Base-by-base conservation (phyloP, 1,140 invertebrate genomes). In the Drosophila albomicans region DNA sequence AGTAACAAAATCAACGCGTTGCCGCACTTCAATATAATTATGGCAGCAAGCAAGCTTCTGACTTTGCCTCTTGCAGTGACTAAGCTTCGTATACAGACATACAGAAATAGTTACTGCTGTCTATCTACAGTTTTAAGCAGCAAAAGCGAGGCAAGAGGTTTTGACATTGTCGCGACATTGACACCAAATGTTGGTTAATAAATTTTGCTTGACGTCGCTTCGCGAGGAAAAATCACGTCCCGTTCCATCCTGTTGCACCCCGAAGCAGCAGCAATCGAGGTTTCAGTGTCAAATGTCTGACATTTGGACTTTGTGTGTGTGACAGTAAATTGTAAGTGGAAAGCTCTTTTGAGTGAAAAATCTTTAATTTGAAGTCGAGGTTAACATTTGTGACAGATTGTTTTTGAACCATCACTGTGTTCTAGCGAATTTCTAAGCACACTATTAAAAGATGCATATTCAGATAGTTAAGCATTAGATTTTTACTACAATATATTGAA, bases 11-110 rank as follows among this genome's bases (percentile, higher is more conserved):
- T 75, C 65, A 84, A 78, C 68, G 80, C 70, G 54, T 46, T 74
- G 84, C 85, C 75, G 67, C 81, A 81, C 81, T 88, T 88, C 82
- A 89, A 89, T 88, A 88, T 89, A 88, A 88, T 88, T 88, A 89
- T 85, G 81, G 61, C 81, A 81, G 66, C 82, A 25, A 81, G 66
- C 82, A 25, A 46, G 70, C 51, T 77, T 62, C 72, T 66, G 57
- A 52, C 61, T 58, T 68, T 58, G 51, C 30, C 54, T 61, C 48
- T 52, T 56, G 64, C 57, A 57, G 25, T 13, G 15, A 58, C 75
- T 59, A 49, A 48, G 45, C 3, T 45, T 49, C 28, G 4, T 8
- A 54, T 20, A 48, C 8, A 59, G 8, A 48, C 63, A 48, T n/a
- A 41, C n/a, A 16, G 35, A 38, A 41, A 13, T 59, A 25, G 43